phyloP scores from a whole-genome alignment of 2,888 invertebrate species.

The Acanthosoma haemorrhoidale region DNA sequence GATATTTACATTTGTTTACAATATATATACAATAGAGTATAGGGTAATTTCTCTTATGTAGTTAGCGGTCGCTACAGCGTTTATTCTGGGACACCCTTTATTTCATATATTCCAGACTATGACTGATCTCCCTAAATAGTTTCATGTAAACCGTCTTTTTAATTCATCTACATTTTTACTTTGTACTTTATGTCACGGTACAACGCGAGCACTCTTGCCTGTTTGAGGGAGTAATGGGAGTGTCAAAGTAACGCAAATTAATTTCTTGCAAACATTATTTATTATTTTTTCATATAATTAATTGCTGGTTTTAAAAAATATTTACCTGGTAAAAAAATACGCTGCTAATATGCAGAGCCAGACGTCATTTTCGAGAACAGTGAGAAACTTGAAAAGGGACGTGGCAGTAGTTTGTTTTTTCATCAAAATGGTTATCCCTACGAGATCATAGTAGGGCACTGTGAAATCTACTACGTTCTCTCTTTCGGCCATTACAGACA shows the following conservation, averaged over 20 bases:
- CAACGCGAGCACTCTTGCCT: too few relatives aligned
- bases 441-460: slow-evolving; percentile 95
- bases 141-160: too few relatives aligned
- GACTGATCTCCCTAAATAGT: too few relatives aligned
- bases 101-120: too few relatives aligned
- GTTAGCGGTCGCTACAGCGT: too few relatives aligned
- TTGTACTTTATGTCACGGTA: too few relatives aligned
- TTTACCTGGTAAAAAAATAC: slow-evolving; percentile 85
- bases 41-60: too few relatives aligned
- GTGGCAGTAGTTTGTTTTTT: slow-evolving; percentile 81
- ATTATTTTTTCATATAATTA: neutral
- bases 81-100: too few relatives aligned
- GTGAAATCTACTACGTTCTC: slow-evolving; percentile 97
- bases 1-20: too few relatives aligned
- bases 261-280: neutral
- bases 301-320: neutral
- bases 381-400: slow-evolving; percentile 92
- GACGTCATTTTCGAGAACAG: slow-evolving; percentile 90
- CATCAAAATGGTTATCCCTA: slow-evolving; percentile 95
- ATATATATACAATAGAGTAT: too few relatives aligned
- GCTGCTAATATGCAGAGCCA: slow-evolving; percentile 95
- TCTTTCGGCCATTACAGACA: slow-evolving; percentile 95
- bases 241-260: neutral
- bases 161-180: too few relatives aligned
- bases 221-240: too few relatives aligned